Conservation (phyloP, 2,888 invertebrate genomes). For the Eupithecia insigniata region DNA sequence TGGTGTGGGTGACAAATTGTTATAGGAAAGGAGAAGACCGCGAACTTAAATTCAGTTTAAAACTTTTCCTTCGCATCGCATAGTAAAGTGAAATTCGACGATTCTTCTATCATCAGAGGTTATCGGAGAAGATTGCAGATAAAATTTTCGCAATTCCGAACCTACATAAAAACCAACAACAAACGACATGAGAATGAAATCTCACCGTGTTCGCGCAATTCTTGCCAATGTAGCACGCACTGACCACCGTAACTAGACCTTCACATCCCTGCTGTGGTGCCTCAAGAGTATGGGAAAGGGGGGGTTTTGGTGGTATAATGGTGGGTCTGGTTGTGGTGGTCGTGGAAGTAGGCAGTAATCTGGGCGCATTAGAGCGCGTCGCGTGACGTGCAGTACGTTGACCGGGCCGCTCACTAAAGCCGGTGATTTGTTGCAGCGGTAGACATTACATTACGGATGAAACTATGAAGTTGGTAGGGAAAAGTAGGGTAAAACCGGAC, state of each 20-base stretch:
- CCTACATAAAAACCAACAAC: slow-evolving; percentile 46
- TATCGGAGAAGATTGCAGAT: slow-evolving; percentile 21
- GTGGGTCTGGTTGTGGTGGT: slow-evolving; percentile 59
- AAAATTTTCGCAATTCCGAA: slow-evolving; percentile 35
- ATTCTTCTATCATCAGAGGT: slow-evolving; percentile 9
- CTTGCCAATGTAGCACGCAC: slow-evolving; percentile 61
- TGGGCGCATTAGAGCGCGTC: slow-evolving; percentile 80
- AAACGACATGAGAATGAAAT: slow-evolving; percentile 53
- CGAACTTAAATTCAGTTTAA: not conserved
- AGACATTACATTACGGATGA: not conserved
- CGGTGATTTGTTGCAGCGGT: not conserved
- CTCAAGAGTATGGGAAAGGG: slow-evolving; percentile 27
- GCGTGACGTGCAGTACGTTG: slow-evolving; percentile 80
- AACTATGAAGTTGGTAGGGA: not conserved
- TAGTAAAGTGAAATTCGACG: slow-evolving; percentile 12
- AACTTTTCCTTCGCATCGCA: not conserved
- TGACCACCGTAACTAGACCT: slow-evolving; percentile 52
- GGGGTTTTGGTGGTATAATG: slow-evolving; percentile 23
- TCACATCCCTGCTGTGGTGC: slow-evolving; percentile 38
- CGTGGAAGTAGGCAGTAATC: slow-evolving; percentile 73
- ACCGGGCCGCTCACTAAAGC: slow-evolving; percentile 72
- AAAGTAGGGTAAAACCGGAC: too few species aligned
- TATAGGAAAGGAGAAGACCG: too few species aligned
- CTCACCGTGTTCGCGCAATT: slow-evolving; percentile 71
- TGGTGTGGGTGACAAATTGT: too few species aligned